These are phyloP conservation scores for Cheilosia soror DNA, from an alignment of 2,888 invertebrate genomes.

Conservation along the genomic window DNA sequence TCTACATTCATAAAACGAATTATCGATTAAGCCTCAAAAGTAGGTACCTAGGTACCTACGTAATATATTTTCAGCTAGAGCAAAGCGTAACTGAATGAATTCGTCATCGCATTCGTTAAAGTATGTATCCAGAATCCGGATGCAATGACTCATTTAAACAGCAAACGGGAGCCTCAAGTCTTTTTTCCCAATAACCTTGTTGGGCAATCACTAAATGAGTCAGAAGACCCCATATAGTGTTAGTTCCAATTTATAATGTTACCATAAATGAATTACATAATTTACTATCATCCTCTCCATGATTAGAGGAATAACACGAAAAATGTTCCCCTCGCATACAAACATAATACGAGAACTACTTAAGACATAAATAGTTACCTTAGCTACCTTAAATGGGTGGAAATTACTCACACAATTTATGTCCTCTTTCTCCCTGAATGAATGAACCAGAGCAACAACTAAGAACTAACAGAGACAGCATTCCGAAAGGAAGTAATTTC, in stretches of 20 bases:
- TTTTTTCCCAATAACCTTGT: neutral
- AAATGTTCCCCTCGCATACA: neutral
- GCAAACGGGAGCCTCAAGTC: neutral
- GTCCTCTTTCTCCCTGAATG: neutral
- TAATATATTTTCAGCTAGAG: neutral
- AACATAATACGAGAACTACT: slow-evolving; percentile 13
- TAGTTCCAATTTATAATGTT: neutral
- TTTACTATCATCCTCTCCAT: neutral
- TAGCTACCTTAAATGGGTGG: slow-evolving; percentile 19
- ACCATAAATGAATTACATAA: slow-evolving; percentile 10
- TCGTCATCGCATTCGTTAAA: neutral
- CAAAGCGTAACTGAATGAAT: neutral
- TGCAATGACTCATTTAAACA: slow-evolving; percentile 27
- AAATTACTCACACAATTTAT: slow-evolving; percentile 29
- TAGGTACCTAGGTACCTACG: no score
- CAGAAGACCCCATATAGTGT: neutral
- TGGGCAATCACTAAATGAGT: slow-evolving; percentile 19
- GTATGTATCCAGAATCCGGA: neutral
- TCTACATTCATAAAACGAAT: no score
- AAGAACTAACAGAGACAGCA: no score
- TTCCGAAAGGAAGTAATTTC: slow-evolving; percentile 28
- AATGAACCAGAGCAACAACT: slow-evolving; percentile 4
- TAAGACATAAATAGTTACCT: slow-evolving; percentile 13
- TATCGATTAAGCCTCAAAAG: no score
- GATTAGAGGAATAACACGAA: slow-evolving; percentile 12